Conservation (phyloP, 2,113 vertebrate genomes). For the Polyodon spathula region DNA sequence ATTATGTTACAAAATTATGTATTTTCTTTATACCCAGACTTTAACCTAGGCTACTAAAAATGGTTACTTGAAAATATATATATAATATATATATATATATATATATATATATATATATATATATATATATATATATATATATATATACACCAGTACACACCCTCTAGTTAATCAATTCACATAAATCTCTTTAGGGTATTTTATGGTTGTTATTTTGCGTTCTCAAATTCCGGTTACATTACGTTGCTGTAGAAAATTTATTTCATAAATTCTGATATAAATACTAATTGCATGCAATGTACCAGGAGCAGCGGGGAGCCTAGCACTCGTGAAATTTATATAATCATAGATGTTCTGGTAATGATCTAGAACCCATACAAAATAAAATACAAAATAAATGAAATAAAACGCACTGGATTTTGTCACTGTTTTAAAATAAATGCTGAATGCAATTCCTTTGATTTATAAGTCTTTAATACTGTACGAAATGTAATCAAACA, state of each 20-base stretch:
- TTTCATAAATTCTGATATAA: slow-evolving; percentile 71
- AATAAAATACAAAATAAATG: not conserved
- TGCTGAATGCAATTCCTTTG: slow-evolving; percentile 73
- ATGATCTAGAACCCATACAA: slow-evolving; percentile 23
- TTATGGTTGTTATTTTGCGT: slow-evolving; percentile 63
- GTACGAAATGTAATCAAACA: slow-evolving; percentile 99
- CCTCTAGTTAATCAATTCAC: not conserved
- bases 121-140: not conserved
- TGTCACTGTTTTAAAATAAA: slow-evolving; percentile 59
- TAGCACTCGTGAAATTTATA: slow-evolving; percentile 67
- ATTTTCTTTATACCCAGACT: no score
- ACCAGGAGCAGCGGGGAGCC: slow-evolving; percentile 62
- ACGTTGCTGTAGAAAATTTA: slow-evolving; percentile 62
- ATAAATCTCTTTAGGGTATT: slow-evolving; percentile 40
- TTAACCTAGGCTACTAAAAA: no score
- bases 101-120: no score
- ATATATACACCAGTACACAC: no score
- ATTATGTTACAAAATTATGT: not conserved
- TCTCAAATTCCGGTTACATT: slow-evolving; percentile 70
- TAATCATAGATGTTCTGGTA: slow-evolving; percentile 44
- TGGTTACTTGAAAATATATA: no score
- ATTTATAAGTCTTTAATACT: slow-evolving; percentile 99
- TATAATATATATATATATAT: no score
- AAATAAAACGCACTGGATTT: slow-evolving; percentile 17
- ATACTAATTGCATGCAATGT: slow-evolving; percentile 64